These are phyloP conservation scores for Pelecanus crispus DNA, from an alignment of 2,113 vertebrate species.

Conservation along the genomic window DNA sequence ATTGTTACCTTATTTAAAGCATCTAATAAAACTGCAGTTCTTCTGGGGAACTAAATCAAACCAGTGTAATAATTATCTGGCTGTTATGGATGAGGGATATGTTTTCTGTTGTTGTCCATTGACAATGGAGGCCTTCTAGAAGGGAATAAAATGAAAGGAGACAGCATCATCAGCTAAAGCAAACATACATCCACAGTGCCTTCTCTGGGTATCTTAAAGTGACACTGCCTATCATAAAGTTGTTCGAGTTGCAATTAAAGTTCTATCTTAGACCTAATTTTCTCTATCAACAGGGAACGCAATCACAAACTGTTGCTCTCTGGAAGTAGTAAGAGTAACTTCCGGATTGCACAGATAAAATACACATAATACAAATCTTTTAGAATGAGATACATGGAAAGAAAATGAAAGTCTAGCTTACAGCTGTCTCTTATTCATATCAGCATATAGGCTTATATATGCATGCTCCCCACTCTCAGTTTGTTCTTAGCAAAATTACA, in stretches of 20 bases:
- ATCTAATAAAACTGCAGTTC: slow-evolving; percentile 11
- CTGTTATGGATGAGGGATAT: neutral
- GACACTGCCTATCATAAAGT: neutral
- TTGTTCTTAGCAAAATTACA: neutral
- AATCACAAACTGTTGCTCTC: neutral
- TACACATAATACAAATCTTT: neutral
- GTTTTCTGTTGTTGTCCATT: neutral
- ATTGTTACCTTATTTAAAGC: slow-evolving; percentile 8
- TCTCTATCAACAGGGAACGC: neutral
- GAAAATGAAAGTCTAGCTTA: neutral
- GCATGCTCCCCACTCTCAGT: neutral
- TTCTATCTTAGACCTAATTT: neutral
- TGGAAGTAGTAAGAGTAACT: neutral
- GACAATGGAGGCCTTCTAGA: neutral
- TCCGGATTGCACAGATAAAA: neutral
- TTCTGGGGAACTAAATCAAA: slow-evolving; percentile 22
- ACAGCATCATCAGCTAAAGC: neutral
- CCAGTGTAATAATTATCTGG: neutral
- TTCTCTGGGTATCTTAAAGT: neutral
- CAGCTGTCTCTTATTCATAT: neutral
- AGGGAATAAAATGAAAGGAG: neutral
- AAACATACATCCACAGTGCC: neutral
- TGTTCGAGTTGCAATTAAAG: neutral
- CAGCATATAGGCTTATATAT: neutral
- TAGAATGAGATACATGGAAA: neutral